A percentile compares a stretch with the other conserved stretches of the same genome.
phyloP scores from a whole-genome alignment of 2,888 invertebrate genomes.

The Fragum whitleyi region DNA sequence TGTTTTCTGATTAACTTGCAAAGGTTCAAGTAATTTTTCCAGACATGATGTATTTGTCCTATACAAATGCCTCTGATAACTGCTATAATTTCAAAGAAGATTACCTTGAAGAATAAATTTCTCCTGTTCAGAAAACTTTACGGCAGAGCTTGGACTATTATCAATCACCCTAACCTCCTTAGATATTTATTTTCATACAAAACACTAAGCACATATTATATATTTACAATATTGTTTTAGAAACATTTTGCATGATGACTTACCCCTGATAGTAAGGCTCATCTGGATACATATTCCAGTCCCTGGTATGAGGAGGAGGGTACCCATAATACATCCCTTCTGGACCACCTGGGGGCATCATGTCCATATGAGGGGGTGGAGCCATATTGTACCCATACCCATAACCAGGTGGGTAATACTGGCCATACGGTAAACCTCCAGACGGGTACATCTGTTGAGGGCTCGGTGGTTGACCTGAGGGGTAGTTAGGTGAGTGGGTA shows the following conservation, averaged over 20 bases:
- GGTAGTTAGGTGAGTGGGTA: constrained; percentile 46
- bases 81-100: too few relatives aligned
- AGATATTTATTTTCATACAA: too few relatives aligned
- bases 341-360: constrained; percentile 59
- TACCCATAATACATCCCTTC: constrained; percentile 68
- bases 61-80: not conserved
- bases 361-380: constrained; percentile 31
- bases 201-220: too few relatives aligned
- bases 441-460: constrained; percentile 46
- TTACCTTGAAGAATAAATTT: too few relatives aligned
- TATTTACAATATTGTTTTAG: too few relatives aligned
- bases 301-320: constrained; percentile 27
- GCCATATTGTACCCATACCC: constrained; percentile 58
- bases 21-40: too few relatives aligned
- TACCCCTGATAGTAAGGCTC: constrained; percentile 70
- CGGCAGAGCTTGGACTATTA: too few relatives aligned
- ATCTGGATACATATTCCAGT: constrained; percentile 28
- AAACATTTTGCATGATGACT: not conserved
- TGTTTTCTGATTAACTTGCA: too few relatives aligned
- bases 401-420: constrained; percentile 51
- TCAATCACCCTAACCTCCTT: too few relatives aligned
- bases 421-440: constrained; percentile 13
- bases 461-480: constrained; percentile 34
- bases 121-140: too few relatives aligned
- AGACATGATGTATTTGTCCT: not conserved